These are phyloP conservation scores for Atrina japonica DNA, from an alignment of 2,888 invertebrate species.

Conservation along the genomic window DNA sequence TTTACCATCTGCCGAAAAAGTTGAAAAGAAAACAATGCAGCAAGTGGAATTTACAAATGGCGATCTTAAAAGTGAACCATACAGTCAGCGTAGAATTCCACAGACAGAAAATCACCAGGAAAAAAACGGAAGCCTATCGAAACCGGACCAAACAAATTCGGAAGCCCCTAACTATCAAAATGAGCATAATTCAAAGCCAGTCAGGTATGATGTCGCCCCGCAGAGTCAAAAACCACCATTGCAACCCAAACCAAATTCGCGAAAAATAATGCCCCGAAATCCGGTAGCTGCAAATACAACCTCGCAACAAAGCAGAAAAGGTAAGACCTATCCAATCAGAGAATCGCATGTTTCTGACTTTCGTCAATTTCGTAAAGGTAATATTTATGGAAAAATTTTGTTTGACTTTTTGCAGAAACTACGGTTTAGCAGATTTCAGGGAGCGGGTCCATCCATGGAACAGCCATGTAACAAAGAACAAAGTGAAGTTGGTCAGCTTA, in stretches of 20 bases:
- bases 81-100: conserved; percentile 9
- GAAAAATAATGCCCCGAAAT: not conserved
- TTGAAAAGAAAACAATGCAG: conserved; percentile 3
- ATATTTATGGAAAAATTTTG: too few relatives aligned
- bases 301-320: conserved; percentile 13
- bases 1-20: not conserved
- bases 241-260: conserved; percentile 16
- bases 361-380: too few relatives aligned
- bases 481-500: too few relatives aligned
- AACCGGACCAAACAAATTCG: conserved; percentile 15
- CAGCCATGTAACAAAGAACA: too few relatives aligned
- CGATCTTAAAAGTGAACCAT: conserved; percentile 6
- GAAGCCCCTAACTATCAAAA: conserved; percentile 15
- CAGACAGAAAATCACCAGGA: not conserved
- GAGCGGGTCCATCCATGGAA: too few relatives aligned
- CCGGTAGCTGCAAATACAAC: not conserved
- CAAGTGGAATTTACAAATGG: conserved; percentile 20
- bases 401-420: too few relatives aligned
- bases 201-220: conserved; percentile 22
- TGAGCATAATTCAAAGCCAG: conserved; percentile 33
- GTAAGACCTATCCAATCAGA: not conserved
- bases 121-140: not conserved
- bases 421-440: too few relatives aligned
- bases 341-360: too few relatives aligned
- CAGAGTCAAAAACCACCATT: conserved; percentile 17